Conservation (phyloP, 2,113 vertebrate species). For the Hypanus sabinus region DNA sequence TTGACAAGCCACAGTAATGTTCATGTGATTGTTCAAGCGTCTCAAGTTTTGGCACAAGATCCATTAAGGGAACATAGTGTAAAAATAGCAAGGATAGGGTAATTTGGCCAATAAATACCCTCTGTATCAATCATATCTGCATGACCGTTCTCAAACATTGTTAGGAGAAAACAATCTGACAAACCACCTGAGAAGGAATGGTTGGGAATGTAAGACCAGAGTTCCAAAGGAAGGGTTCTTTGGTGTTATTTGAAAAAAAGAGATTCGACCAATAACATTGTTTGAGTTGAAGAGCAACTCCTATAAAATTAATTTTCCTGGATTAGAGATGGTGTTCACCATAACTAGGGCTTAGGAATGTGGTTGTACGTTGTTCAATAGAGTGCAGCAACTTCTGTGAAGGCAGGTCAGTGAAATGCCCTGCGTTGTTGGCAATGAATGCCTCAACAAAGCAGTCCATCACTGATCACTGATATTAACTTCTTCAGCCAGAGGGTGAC, state of each 20-base stretch:
- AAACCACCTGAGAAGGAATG: background rate
- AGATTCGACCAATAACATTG: background rate
- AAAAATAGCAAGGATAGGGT: background rate
- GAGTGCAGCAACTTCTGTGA: no score
- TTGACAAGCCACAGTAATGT: background rate
- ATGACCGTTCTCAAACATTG: background rate
- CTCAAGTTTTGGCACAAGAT: background rate
- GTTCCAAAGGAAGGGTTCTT: background rate
- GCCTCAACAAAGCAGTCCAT: no score
- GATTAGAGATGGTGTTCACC: no score
- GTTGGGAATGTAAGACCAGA: background rate
- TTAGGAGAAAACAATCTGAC: background rate
- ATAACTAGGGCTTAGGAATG: no score
- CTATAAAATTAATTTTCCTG: no score
- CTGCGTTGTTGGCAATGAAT: no score
- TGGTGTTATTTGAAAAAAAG: background rate
- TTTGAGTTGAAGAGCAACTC: background rate
- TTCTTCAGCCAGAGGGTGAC: no score
- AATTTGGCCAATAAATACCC: background rate
- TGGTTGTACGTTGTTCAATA: no score
- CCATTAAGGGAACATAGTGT: background rate
- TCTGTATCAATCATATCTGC: background rate
- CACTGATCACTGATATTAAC: no score
- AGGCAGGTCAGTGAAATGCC: no score
- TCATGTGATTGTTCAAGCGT: background rate